A percentile compares a stretch with the other conserved stretches of the same genome.
phyloP scores from a whole-genome alignment of 1,140 invertebrate species.

The Daktulosphaira vitifoliae region DNA sequence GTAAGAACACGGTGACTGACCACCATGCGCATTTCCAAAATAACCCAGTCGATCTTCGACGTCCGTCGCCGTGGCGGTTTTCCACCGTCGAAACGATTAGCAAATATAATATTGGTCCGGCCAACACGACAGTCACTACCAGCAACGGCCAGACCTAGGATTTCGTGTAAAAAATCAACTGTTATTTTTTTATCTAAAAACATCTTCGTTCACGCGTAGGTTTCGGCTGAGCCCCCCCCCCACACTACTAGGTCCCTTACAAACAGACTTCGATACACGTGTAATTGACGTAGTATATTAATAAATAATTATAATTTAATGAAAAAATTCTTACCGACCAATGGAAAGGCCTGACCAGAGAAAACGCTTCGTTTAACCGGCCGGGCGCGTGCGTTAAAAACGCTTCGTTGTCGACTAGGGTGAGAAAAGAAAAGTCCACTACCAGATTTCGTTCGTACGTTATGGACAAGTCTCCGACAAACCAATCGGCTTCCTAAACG shows the following conservation, averaged over 20 bases:
- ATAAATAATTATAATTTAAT: no score
- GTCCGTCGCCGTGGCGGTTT: conserved; percentile 36
- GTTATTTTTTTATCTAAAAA: no score
- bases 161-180: no score
- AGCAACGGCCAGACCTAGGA: conserved; percentile 54
- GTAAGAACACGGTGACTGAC: conserved; percentile 54
- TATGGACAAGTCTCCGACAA: conserved; percentile 58
- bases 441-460: conserved; percentile 57
- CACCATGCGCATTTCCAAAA: conserved; percentile 59
- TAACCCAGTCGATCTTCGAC: conserved; percentile 39
- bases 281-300: no score
- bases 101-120: conserved; percentile 50
- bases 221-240: no score
- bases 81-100: conserved; percentile 49
- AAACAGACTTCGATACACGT: no score
- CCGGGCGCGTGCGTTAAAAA: conserved; percentile 61
- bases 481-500: conserved; percentile 55
- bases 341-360: conserved; percentile 57
- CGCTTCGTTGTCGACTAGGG: conserved; percentile 59
- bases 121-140: conserved; percentile 46
- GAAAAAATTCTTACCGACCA: conserved; percentile 56
- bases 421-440: conserved; percentile 62
- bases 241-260: no score
- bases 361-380: conserved; percentile 57
- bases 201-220: no score